Percentiles rank a stretch among this genome's conserved stretches.
These are phyloP conservation scores for Sinonovacula constricta DNA, from an alignment of 1,140 invertebrate species.

Conservation along the genomic window DNA sequence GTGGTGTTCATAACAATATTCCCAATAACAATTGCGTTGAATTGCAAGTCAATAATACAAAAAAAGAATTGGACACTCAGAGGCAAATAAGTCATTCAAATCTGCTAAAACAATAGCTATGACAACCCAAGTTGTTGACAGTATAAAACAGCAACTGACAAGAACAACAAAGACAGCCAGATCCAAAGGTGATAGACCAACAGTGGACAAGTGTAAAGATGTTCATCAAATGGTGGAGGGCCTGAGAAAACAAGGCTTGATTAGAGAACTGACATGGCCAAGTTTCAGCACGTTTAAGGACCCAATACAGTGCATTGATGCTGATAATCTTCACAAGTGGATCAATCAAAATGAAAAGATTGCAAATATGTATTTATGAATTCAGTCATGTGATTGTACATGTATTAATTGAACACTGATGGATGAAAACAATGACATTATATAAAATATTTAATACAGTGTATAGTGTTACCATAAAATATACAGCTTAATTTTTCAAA, in stretches of 20 bases:
- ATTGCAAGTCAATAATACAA: slow-evolving; percentile 26
- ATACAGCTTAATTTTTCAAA: neutral
- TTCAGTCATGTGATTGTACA: neutral
- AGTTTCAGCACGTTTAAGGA: slow-evolving; percentile 28
- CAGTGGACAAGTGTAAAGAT: slow-evolving; percentile 28
- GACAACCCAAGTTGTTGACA: slow-evolving; percentile 35
- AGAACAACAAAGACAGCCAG: slow-evolving; percentile 7
- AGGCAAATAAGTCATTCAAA: slow-evolving; percentile 40
- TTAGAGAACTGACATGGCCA: slow-evolving; percentile 13
- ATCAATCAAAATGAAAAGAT: slow-evolving; percentile 17
- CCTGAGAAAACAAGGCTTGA: neutral
- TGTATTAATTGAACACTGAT: no score
- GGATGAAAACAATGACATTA: neutral
- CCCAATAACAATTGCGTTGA: slow-evolving; percentile 49
- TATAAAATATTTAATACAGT: neutral
- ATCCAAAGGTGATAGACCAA: slow-evolving; percentile 12
- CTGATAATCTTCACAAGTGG: slow-evolving; percentile 16
- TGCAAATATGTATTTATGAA: slow-evolving; percentile 4
- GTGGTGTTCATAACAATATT: slow-evolving; percentile 43
- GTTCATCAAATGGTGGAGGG: slow-evolving; percentile 16
- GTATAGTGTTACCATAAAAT: neutral
- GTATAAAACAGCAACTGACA: slow-evolving; percentile 8
- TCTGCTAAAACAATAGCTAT: slow-evolving; percentile 14
- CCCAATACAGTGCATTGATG: slow-evolving; percentile 12
- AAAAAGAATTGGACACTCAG: slow-evolving; percentile 36